Percentiles rank a stretch among this genome's conserved stretches.
Evolutionary conservation across 2,888 invertebrate genomes (phyloP).

Genomic region (Cancer borealis): DNA sequence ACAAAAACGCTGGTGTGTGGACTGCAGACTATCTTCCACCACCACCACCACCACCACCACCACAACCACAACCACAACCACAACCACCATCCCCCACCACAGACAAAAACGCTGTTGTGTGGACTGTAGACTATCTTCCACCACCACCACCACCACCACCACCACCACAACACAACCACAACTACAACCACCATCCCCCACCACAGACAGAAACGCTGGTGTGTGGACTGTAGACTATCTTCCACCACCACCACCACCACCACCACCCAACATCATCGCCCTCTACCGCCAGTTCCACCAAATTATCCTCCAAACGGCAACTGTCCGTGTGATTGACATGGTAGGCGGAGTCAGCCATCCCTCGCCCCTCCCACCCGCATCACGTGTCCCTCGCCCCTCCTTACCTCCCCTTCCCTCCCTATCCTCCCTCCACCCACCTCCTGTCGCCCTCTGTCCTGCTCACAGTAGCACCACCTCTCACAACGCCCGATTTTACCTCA

Average conservation of each 20-base stretch:
- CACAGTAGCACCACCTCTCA: not conserved
- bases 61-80: not conserved
- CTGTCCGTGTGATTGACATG: constrained; percentile 66
- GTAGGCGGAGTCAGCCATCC: constrained; percentile 59
- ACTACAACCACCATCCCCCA: constrained; percentile 30
- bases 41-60: not conserved
- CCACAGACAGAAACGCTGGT: not conserved
- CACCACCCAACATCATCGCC: constrained; percentile 51
- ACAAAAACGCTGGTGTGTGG: too few species aligned
- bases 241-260: constrained; percentile 44
- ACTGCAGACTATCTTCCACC: not conserved
- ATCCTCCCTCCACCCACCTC: constrained; percentile 6
- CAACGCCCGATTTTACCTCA: not conserved
- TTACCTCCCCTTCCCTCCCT: not conserved
- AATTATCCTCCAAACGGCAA: constrained; percentile 64
- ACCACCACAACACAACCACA: not conserved
- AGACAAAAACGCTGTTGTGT: too few species aligned
- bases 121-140: not conserved
- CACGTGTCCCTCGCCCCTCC: constrained; percentile 63
- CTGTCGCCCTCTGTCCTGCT: constrained; percentile 2
- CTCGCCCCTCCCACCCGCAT: constrained; percentile 59
- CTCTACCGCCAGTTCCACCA: constrained; percentile 58
- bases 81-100: constrained; percentile 4
- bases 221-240: too few species aligned
- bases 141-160: not conserved